Base-by-base conservation (phyloP, 2,888 invertebrate genomes). In the Julus scandinavius region DNA sequence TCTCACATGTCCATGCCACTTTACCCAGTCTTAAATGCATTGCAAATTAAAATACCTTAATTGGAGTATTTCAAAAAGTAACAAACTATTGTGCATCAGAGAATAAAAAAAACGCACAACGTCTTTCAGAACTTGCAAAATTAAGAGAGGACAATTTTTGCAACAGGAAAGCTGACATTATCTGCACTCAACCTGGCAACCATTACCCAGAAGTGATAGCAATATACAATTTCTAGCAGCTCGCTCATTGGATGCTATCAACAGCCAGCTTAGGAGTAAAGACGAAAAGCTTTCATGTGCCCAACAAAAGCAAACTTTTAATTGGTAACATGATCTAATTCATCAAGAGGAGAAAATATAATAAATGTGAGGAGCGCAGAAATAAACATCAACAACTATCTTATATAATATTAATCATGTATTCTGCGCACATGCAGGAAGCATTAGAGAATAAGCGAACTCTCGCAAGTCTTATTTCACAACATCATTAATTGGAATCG, bases 311-410 rank as follows among this genome's bases (percentile, higher is more conserved):
- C 38, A 40, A 80, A 80, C 80, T 80, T 80, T 80, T 80, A 80
- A 80, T 80, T 80, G 80, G 38, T 80, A 80, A 80, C 80, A 40
- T 15, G 80, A 80, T 80, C 38, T 29, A 80, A 80, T 80, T 80
- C 80, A 80, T 80, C 29, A 80, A 38, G 80, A 80, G 15, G 38
- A 29, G 72, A 80, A 80, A 72, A 72, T 29, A 29, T 72, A 29
- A 80, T 38, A 15, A 38, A 80, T 80, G 4, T 11, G 80, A 38
- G 38, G 29, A 38, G 80, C 38, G 80, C 13, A 2, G 80, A 80
- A 40, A 80, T 40, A 80, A 80, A 80, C 80, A 38, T 38, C 38
- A 40, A 29, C 80, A 38, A 80, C 80, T 38, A 9, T 2, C 72
- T 72, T 29, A 5, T 45, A 29, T 72, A 80, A 38, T 29, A 29